Base-by-base conservation (phyloP, 2,113 vertebrate genomes). In the Cyprinodon brontotheroides region DNA sequence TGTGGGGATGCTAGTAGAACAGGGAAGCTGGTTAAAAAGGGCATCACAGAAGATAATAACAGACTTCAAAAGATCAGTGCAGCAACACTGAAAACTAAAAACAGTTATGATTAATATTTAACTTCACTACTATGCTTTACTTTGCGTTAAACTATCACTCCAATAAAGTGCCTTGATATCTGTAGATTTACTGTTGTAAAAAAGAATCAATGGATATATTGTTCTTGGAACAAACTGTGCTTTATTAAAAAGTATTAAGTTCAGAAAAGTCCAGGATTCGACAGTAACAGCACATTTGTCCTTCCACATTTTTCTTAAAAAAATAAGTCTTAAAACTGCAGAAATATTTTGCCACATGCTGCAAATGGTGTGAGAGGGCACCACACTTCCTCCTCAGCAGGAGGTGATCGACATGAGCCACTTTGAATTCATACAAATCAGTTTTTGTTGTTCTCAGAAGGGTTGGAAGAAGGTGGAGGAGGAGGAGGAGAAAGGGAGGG, bases 371-470 rank as follows among this genome's bases (percentile, higher is more conserved):
- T 13, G 5, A 53, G 48, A 53, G 17, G 48, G 13, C 15, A 53
- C 39, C 36, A 38, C 0, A 9, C 70, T 68, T 59, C 45, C 37
- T 65, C 62, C 57, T 73, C 41, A 76, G 63, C 61, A 67, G 40
- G 8, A 47, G 41, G 20, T 85, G 78, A 87, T 83, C 73, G 82
- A 70, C 85, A 78, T 85, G 37, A 75, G 70, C 67, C 78, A 78
- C 57, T 77, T 22, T 66, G 65, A 87, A 87, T 85, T 74, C 68
- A 82, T 80, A 81, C 65, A 71, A 77, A 85, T 75, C 50, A 82
- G 59, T 81, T 29, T 74, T 62, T 40, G 59, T 60, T 29, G 68
- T 59, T 50, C 65, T 68, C 22, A 74, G 75, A 74, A 40, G 70
- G 20, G 22, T n/a, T 37, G 11, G 67, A 37, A 9, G 61, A 41